Base-by-base conservation (phyloP, 2,888 invertebrate genomes). In the Amiota communis region DNA sequence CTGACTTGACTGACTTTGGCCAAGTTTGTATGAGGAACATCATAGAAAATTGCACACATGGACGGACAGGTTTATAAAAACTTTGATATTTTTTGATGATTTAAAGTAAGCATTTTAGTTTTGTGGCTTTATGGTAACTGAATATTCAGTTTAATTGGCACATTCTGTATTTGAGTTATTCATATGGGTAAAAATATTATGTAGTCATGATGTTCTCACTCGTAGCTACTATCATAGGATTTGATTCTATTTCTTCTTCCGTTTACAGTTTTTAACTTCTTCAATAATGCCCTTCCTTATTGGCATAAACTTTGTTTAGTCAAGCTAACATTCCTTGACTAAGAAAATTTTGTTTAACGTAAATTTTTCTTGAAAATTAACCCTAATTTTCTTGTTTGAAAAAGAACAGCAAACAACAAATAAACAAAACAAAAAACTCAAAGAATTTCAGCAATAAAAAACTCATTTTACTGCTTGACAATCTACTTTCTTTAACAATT, bases 381-480 rank as follows among this genome's bases (percentile, higher is more conserved):
- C 67, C 67, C 53, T 68, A 68, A 53, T 68, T 68, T 68, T 15
- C 51, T 17, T 46, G 59, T 59, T 59, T 12, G 3, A 20, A 20
- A 59, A 59, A 17, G 59, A 59, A 59, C 15, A 59, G 59, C 59
- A 59, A 59, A 36, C 36, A 36, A 36, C 36, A 36, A 36, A 36
- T 2, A 36, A 36, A 36, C 36, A 36, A 36, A 36, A n/a, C n/a
- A 36, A 36, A 2, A 6, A 36, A 36, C 36, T 36, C 36, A 36
- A 68, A 53, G n/a, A 68, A 68, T 51, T 51, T 67, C 6, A 20
- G 23, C 67, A 51, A 53, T 68, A 53, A 68, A 64, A 68, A 68
- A 68, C 67, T 51, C 67, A 68, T 51, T 68, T 68, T 51, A 68
- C 67, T 68, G 53, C 51, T 68, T 68, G 51, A 36, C 23, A 68